Evolutionary conservation across 35 echinoderm and acorn worm species (phyloP).

Genomic region (Heliocidaris tuberculata): DNA sequence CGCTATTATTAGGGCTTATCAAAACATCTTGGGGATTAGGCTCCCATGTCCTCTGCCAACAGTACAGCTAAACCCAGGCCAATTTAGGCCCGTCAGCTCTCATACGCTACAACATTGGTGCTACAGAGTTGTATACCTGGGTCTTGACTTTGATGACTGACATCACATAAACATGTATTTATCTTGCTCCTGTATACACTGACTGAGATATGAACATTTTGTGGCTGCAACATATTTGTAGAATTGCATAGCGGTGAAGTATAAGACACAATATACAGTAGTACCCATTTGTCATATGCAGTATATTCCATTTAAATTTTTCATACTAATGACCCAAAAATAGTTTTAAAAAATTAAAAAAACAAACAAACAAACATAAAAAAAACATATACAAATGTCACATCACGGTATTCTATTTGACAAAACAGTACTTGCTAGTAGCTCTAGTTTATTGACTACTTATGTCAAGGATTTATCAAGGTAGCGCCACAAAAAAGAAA

Average conservation of each 20-base stretch:
- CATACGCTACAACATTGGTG: background rate
- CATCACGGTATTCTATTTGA: background rate
- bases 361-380: background rate
- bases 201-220: background rate
- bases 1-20: constrained; percentile 40
- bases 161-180: background rate
- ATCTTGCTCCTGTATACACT: background rate
- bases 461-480: background rate
- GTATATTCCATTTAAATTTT: background rate
- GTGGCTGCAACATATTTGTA: background rate
- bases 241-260: background rate
- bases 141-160: background rate
- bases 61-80: constrained; percentile 23
- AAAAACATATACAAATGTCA: background rate
- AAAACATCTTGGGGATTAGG: constrained; percentile 8
- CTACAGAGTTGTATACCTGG: background rate
- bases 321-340: background rate
- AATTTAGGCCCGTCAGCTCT: constrained; percentile 3
- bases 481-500: background rate
- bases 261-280: background rate
- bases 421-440: background rate
- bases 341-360: background rate
- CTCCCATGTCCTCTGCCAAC: constrained; percentile 22
- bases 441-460: background rate
- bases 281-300: background rate